Evolutionary conservation across 2,113 vertebrate genomes (phyloP).

Genomic region (Hypomesus transpacificus): DNA sequence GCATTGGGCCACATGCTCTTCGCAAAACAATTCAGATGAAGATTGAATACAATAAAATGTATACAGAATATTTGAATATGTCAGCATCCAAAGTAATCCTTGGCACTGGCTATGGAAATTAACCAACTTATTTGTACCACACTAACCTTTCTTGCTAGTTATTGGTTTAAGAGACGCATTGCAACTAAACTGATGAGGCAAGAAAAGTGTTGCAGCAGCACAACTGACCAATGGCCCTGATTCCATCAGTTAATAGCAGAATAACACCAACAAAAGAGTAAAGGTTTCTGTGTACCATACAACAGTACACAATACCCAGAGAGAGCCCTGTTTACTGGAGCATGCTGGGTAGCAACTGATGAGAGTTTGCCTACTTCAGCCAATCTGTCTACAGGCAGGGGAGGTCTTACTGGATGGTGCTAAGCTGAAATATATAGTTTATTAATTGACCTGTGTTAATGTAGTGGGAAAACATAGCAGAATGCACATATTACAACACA

Average conservation of each 20-base stretch:
- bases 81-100: slow-evolving; percentile 5
- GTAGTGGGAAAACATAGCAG: no score
- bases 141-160: slow-evolving; percentile 20
- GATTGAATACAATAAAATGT: no score
- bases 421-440: slow-evolving; percentile 30
- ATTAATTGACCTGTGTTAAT: neutral
- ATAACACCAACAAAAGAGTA: neutral
- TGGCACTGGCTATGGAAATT: slow-evolving; percentile 51
- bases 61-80: no score
- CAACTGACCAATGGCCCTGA: neutral
- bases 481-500: no score
- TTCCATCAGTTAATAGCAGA: neutral
- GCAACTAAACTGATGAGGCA: slow-evolving; percentile 20
- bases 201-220: slow-evolving; percentile 2
- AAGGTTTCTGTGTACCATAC: neutral
- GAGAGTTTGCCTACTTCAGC: slow-evolving; percentile 33
- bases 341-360: slow-evolving; percentile 28
- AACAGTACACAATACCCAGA: neutral
- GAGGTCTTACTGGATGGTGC: slow-evolving; percentile 31
- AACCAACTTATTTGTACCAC: slow-evolving; percentile 15
- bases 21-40: no score
- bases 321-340: slow-evolving; percentile 5
- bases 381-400: slow-evolving; percentile 36
- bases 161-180: slow-evolving; percentile 21
- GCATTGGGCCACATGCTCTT: no score